Evolutionary conservation across 2,888 invertebrate species (phyloP), one percentile per base, ranked within the genome.

Genomic region (Falcaria lacertinaria): DNA sequence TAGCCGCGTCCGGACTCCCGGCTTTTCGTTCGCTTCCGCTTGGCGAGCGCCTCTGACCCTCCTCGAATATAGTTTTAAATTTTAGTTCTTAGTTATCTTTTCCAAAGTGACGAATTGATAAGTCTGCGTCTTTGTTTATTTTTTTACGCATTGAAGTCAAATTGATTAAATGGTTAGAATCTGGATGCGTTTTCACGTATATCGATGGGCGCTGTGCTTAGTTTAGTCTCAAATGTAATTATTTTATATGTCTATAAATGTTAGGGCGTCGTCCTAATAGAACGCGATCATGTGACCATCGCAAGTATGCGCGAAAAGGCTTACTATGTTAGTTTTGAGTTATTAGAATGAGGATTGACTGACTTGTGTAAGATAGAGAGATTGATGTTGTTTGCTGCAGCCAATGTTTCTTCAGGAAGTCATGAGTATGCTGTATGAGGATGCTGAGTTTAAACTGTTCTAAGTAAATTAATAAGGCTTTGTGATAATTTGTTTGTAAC

Each of bases 61-160:
- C 78, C 86, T 87, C 87, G 87, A 88, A 88, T 88, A 79, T 87
- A 87, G 80, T 77, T 82, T 78, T 77, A 76, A 71, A 52, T 73
- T 74, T 81, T 85, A 87, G 81, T 84, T 83, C 84, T 78, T 78
- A 83, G 69, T 76, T 79, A 67, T 81, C 72, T 79, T 85, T 88
- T 83, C 85, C 85, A 88, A 86, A 86, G 87, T 84, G 83, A 86
- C 80, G 80, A 85, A 84, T 83, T 71, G 77, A 84, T 83, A 85
- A 87, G 87, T 86, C 86, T 87, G 87, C 74, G 75, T 81, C 76
- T 82, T 78, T 80, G 76, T 79, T 74, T 67, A 64, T 77, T 76
- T 75, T 75, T 76, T 69, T 64, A 78, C 67, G 75, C 72, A 65
- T 77, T 69, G 67, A 70, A 71, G 71, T 77, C 67, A 64, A 74